These are phyloP conservation scores for Pachliopta kotzebuea DNA, from an alignment of 2,888 invertebrate species.

Conservation along the genomic window DNA sequence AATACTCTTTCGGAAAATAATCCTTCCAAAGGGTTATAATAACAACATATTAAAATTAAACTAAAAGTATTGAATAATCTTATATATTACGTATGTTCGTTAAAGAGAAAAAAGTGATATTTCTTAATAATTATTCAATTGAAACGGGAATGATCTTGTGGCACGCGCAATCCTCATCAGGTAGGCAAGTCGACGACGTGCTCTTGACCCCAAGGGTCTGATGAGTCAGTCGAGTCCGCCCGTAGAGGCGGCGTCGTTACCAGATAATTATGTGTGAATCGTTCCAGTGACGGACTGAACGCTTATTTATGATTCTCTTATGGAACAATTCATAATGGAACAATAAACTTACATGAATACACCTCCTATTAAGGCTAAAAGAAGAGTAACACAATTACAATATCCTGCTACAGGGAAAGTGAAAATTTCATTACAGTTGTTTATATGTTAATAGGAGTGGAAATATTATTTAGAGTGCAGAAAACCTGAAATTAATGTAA, in stretches of 20 bases:
- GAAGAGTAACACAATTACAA: too few relatives aligned
- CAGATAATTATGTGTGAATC: conserved; percentile 40
- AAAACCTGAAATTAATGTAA: too few relatives aligned
- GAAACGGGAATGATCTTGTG: conserved; percentile 41
- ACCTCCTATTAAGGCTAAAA: conserved; percentile 2
- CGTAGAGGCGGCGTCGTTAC: conserved; percentile 36
- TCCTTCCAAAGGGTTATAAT: too few relatives aligned
- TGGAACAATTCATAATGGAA: conserved; percentile 18
- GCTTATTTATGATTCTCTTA: conserved; percentile 22
- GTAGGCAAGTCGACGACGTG: conserved; percentile 56
- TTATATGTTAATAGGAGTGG: too few relatives aligned
- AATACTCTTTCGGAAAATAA: too few relatives aligned
- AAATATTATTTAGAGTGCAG: too few relatives aligned
- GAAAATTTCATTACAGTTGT: too few relatives aligned
- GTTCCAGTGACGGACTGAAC: conserved; percentile 22
- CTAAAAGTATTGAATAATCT: too few relatives aligned
- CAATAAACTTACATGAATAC: conserved; percentile 16
- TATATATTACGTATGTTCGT: too few relatives aligned
- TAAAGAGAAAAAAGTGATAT: background rate
- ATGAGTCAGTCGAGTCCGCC: conserved; percentile 54
- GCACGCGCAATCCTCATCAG: conserved; percentile 63
- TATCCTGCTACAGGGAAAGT: too few relatives aligned
- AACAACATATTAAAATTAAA: too few relatives aligned
- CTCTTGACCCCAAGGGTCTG: conserved; percentile 68
- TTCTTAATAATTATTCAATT: conserved; percentile 6